phyloP scores from a whole-genome alignment of 1,140 invertebrate genomes.

The Drosophila sucinea region DNA sequence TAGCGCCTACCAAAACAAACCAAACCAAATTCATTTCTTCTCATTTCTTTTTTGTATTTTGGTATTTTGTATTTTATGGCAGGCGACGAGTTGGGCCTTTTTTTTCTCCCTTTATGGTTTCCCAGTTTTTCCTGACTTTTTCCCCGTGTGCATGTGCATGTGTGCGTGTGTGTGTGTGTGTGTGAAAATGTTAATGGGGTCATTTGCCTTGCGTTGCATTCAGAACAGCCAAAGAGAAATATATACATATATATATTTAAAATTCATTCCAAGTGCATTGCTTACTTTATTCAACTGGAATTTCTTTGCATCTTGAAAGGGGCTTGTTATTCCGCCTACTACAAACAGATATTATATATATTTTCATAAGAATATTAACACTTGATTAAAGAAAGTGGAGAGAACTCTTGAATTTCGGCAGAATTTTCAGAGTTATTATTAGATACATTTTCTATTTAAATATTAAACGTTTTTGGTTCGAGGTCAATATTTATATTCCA shows the following conservation, averaged over 20 bases:
- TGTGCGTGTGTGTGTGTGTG: slow-evolving; percentile 12
- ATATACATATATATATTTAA: background rate
- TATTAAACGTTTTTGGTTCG: too few species aligned
- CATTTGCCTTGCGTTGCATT: slow-evolving; percentile 62
- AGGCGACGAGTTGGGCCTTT: slow-evolving; percentile 17
- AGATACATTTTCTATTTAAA: too few species aligned
- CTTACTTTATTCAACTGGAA: slow-evolving; percentile 19
- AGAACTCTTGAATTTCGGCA: too few species aligned
- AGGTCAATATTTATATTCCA: too few species aligned
- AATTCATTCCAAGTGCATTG: slow-evolving; percentile 54
- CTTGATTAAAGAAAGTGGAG: too few species aligned
- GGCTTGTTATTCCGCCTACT: background rate
- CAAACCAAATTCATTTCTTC: slow-evolving; percentile 45
- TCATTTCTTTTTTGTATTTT: slow-evolving; percentile 17
- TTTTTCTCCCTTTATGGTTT: slow-evolving; percentile 13
- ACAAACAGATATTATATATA: background rate
- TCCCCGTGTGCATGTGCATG: background rate
- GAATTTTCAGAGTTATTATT: too few species aligned
- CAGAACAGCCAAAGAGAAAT: slow-evolving; percentile 18
- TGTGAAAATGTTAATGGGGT: slow-evolving; percentile 73
- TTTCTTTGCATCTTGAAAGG: too few species aligned
- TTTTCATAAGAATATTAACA: too few species aligned
- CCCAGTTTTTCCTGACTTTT: slow-evolving; percentile 13
- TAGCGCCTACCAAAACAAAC: slow-evolving; percentile 39
- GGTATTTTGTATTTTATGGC: slow-evolving; percentile 15